Base-by-base conservation (phyloP, 1,140 invertebrate species). In the Carposina sasakii region DNA sequence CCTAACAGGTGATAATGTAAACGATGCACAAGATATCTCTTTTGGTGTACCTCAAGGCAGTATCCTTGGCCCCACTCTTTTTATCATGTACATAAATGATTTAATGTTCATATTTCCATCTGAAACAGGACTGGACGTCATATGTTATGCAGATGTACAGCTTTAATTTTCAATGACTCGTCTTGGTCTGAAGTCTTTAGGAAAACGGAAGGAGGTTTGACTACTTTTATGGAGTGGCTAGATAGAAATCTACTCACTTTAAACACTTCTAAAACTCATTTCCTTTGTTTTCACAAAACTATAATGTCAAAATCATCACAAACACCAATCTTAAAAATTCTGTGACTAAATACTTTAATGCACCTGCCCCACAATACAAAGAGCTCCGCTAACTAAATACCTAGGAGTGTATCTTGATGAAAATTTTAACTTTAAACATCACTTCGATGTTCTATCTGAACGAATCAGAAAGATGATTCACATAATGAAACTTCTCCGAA, bases 1-100 rank as follows among this genome's bases (percentile, higher is more conserved):
- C n/a, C n/a, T n/a, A n/a, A n/a, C n/a, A n/a, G n/a, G n/a, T n/a
- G n/a, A n/a, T n/a, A n/a, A n/a, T n/a, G n/a, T n/a, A n/a, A n/a
- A n/a, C n/a, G n/a, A n/a, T n/a, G n/a, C n/a, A n/a, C n/a, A n/a
- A n/a, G n/a, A n/a, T 0, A 20, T 47, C 5, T n/a, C 2, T 2
- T 48, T 48, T 13, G 46, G 46, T 19, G 46, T 48, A 1, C 46
- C 46, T 17, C 46, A 48, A 16, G 46, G 46, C 1, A 48, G 46
- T n/a, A 36, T 48, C 12, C 22, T 48, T 2, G 46, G 46, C 24
- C 46, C 46, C 2, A 19, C 46, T 17, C 15, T 48, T 1, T 48
- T 40, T 22, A 48, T 22, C 1, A 12, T 40, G 5, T 48, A 48
- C 24, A 39, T 48, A 5, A 48, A 48, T 16, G 46, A 48, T 15